Evolutionary conservation across 1,140 invertebrate species (phyloP).

Genomic region (Bombus cullumanus): DNA sequence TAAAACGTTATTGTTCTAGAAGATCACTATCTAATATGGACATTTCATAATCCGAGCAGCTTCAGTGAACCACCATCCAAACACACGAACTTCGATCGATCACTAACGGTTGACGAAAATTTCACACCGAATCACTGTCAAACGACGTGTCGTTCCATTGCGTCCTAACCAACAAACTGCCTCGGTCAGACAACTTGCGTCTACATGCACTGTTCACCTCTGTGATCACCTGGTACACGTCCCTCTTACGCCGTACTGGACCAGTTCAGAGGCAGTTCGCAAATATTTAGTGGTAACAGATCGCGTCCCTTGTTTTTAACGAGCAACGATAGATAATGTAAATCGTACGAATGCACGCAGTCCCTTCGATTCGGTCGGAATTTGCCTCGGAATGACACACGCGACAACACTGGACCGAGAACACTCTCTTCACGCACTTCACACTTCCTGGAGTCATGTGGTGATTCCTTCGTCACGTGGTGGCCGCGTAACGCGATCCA

Average conservation of each 20-base stretch:
- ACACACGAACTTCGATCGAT: not conserved
- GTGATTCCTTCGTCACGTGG: not conserved
- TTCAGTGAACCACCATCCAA: not conserved
- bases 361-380: not conserved
- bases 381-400: slow-evolving; percentile 15
- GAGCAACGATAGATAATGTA: not conserved
- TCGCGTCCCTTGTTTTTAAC: not conserved
- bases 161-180: not conserved
- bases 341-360: not conserved
- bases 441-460: slow-evolving; percentile 16
- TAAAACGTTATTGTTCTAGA: not conserved
- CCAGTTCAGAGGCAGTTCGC: not conserved
- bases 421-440: slow-evolving; percentile 37
- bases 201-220: not conserved
- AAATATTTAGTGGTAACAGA: not conserved
- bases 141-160: not conserved
- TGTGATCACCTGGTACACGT: too few species aligned
- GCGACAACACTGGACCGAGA: slow-evolving; percentile 19
- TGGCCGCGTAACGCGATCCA: slow-evolving; percentile 15
- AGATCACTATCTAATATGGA: not conserved
- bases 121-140: slow-evolving; percentile 29
- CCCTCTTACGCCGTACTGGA: not conserved
- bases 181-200: not conserved
- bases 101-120: not conserved
- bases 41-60: not conserved